phyloP scores from a whole-genome alignment of 1,140 invertebrate genomes.

The Pentalonia nigronervosa region DNA sequence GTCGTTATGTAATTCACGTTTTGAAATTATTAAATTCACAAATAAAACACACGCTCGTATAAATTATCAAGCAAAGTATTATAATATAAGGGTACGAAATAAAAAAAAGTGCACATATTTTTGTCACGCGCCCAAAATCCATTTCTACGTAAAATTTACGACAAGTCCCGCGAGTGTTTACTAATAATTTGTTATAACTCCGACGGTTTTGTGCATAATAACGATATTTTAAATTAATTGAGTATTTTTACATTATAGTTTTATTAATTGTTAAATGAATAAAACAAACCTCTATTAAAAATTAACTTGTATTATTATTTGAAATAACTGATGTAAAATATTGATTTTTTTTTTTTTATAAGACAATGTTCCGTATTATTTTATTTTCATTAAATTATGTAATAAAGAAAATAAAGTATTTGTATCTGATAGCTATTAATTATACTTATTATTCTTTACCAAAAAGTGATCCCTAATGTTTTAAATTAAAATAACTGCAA shows the following conservation, averaged over 20 bases:
- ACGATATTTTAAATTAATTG: neutral
- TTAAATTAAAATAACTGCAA: neutral
- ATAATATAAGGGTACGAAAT: neutral
- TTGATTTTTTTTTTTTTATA: neutral
- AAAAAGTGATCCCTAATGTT: neutral
- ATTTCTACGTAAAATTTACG: slow-evolving; percentile 1
- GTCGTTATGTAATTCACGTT: neutral
- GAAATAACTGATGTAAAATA: neutral
- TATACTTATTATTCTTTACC: neutral
- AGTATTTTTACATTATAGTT: neutral
- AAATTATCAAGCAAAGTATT: neutral
- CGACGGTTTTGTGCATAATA: neutral
- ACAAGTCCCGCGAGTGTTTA: neutral
- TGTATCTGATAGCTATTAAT: too few species aligned
- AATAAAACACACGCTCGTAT: neutral
- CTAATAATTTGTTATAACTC: neutral
- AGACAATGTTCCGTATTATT: neutral
- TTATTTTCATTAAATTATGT: neutral
- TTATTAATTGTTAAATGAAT: neutral
- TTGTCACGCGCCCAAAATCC: neutral
- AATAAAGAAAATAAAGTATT: too few species aligned
- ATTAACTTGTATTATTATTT: neutral
- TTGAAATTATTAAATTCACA: neutral
- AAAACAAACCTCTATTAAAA: neutral
- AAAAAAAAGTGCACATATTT: neutral